These are phyloP conservation scores for Tuta absoluta DNA, from an alignment of 2,888 invertebrate genomes.

Conservation along the genomic window DNA sequence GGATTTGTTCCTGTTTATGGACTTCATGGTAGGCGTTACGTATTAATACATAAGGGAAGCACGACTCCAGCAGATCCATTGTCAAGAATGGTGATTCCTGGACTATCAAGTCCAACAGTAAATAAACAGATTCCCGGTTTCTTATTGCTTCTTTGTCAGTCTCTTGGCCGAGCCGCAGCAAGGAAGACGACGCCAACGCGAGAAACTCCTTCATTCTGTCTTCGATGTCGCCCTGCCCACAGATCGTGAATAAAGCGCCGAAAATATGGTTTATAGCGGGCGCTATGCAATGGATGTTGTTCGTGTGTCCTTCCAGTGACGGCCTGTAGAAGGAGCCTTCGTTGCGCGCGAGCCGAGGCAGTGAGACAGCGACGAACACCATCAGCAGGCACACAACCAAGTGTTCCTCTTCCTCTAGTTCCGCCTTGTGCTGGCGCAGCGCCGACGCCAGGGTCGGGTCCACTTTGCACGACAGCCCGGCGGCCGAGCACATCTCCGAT, in stretches of 20 bases:
- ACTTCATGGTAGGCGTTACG: constrained; percentile 99
- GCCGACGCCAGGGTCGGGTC: constrained; percentile 97
- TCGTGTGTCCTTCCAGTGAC: constrained; percentile 95
- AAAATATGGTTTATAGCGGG: constrained; percentile 97
- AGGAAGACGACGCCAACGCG: constrained; percentile 95
- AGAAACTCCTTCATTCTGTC: constrained; percentile 98
- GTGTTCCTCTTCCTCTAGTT: constrained; percentile 95
- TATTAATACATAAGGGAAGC: constrained; percentile 98
- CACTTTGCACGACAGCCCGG: constrained; percentile 95
- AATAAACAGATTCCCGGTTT: constrained; percentile 98
- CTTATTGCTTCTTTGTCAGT: constrained; percentile 96
- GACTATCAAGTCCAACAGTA: constrained; percentile 97
- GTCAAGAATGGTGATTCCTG: constrained; percentile 99
- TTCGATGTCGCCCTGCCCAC: constrained; percentile 97
- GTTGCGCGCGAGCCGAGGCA: constrained; percentile 95
- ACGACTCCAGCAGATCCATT: constrained; percentile 99
- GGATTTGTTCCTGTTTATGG: constrained; percentile 91
- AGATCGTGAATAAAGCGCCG: constrained; percentile 97
- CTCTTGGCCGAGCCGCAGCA: constrained; percentile 96
- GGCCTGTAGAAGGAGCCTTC: constrained; percentile 95
- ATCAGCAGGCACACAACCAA: constrained; percentile 95
- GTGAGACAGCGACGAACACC: constrained; percentile 99
- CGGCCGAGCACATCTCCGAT: constrained; percentile 98
- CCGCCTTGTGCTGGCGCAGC: constrained; percentile 92
- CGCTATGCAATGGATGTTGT: constrained; percentile 99